Conservation (phyloP, 2,888 invertebrate species). For the Meandrusa payeni region DNA sequence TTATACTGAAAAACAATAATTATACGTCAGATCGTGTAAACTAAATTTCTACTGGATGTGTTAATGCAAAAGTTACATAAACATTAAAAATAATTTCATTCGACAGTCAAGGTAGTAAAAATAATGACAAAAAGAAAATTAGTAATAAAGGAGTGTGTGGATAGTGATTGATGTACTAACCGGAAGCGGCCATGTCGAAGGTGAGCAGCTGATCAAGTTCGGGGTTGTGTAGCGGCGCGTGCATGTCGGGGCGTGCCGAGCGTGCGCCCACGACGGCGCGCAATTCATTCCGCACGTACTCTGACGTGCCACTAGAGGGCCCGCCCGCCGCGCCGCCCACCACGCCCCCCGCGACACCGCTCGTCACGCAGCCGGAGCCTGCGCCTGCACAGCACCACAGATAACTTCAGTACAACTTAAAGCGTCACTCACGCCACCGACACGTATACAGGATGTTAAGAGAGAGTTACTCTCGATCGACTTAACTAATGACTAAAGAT, state of each 20-base stretch:
- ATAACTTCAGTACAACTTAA: too few species aligned
- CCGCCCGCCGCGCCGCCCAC: constrained; percentile 40
- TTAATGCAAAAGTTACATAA: too few species aligned
- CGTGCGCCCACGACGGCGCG: constrained; percentile 93
- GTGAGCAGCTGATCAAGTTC: constrained; percentile 86
- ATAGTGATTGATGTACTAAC: constrained; percentile 39
- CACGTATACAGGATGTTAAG: too few species aligned
- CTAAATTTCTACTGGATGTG: too few species aligned
- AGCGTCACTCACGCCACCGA: too few species aligned
- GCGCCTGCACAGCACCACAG: constrained; percentile 2
- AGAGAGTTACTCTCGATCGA: too few species aligned
- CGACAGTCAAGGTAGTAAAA: constrained; percentile 4
- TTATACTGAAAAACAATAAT: neutral
- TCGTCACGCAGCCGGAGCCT: constrained; percentile 20
- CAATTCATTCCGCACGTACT: constrained; percentile 95
- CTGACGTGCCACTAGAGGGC: constrained; percentile 84
- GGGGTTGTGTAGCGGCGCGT: constrained; percentile 74
- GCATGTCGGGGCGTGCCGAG: constrained; percentile 78
- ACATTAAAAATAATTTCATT: too few species aligned
- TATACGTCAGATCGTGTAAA: too few species aligned
- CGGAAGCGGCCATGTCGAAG: constrained; percentile 86
- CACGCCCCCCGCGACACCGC: constrained; percentile 48
- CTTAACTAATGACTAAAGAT: too few species aligned
- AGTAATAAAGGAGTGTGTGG: too few species aligned
- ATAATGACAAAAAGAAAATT: too few species aligned